Evolutionary conservation across 2,113 vertebrate genomes (phyloP).

Genomic region (Oncorhynchus kisutch): DNA sequence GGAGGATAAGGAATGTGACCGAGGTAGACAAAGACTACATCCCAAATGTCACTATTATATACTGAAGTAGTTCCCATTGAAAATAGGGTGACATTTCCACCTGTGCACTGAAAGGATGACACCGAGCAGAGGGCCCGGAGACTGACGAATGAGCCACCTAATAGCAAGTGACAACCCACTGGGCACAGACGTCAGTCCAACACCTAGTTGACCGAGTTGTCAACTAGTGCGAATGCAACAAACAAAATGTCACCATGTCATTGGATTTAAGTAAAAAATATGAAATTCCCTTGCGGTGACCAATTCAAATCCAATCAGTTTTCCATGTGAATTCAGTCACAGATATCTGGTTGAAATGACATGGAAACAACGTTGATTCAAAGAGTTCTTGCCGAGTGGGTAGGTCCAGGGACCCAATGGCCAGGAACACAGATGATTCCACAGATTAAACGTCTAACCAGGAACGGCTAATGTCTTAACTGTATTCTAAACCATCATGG

Average conservation of each 20-base stretch:
- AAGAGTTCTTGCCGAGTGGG: too few relatives aligned
- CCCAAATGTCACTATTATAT: too few relatives aligned
- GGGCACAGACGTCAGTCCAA: not conserved
- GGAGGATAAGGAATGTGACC: conserved; percentile 1
- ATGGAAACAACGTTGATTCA: too few relatives aligned
- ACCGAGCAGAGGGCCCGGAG: conserved; percentile 48
- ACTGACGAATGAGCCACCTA: conserved; percentile 66
- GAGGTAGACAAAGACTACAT: conserved; percentile 10
- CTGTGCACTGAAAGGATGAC: conserved; percentile 23
- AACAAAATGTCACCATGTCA: too few relatives aligned
- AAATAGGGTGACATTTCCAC: conserved; percentile 44
- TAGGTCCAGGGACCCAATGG: conserved; percentile 36
- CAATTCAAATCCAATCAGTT: too few relatives aligned
- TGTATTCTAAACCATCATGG: conserved; percentile 43
- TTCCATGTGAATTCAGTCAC: too few relatives aligned
- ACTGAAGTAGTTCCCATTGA: too few relatives aligned
- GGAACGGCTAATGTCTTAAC: conserved; percentile 64
- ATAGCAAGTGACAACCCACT: conserved; percentile 58
- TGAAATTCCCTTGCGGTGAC: too few relatives aligned
- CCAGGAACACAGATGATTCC: conserved; percentile 17
- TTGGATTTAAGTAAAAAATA: too few relatives aligned
- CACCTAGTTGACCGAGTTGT: not conserved
- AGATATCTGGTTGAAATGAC: too few relatives aligned
- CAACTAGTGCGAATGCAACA: too few relatives aligned
- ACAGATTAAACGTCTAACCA: conserved; percentile 22